Evolutionary conservation across 1,140 invertebrate species (phyloP), one percentile per base, ranked within the genome.

Genomic region (Cardiocondyla obscurior): DNA sequence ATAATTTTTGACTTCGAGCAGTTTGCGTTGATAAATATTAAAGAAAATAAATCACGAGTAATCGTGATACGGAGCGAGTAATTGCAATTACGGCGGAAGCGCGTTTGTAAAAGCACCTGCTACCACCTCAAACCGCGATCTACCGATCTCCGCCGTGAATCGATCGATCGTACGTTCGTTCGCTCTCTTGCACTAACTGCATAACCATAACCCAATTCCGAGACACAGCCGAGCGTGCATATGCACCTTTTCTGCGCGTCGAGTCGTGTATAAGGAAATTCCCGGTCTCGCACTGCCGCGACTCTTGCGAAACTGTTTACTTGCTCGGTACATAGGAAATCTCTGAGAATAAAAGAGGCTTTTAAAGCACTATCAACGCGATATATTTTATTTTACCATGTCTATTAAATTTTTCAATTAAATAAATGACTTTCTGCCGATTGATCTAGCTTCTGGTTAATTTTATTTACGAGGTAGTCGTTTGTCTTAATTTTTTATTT

Each of bases 251-350:
- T 36, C 14, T 22, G 42, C 62, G 39, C 65, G 51, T 28, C 28
- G 60, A 70, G 44, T 76, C 74, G 88, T 88, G 84, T 93, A 92
- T 92, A 93, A 93, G 92, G 93, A 91, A 93, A 93, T 91, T 91
- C 87, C 86, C 87, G 90, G 91, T 91, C 85, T 87, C 85, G 85
- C 81, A 70, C 69, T 42, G 57, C 73, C 73, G 51, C 84, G 88
- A 90, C 85, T 89, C 88, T 93, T 93, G 91, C 92, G 91, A 93
- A 93, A 93, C 85, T 92, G 92, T 92, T 92, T 92, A 92, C 90
- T 89, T 85, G 86, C 57, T n/a, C 84, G 87, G 81, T 85, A 73
- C 46, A 64, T 85, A 30, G 62, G 87, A 92, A 92, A 90, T 85
- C 88, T 87, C 88, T 90, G 92, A 92, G 92, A 92, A 92, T 93